A percentile compares a stretch with the other conserved stretches of the same genome.
Evolutionary conservation across 2,888 invertebrate genomes (phyloP).

Genomic region (Syrista parreyssii): DNA sequence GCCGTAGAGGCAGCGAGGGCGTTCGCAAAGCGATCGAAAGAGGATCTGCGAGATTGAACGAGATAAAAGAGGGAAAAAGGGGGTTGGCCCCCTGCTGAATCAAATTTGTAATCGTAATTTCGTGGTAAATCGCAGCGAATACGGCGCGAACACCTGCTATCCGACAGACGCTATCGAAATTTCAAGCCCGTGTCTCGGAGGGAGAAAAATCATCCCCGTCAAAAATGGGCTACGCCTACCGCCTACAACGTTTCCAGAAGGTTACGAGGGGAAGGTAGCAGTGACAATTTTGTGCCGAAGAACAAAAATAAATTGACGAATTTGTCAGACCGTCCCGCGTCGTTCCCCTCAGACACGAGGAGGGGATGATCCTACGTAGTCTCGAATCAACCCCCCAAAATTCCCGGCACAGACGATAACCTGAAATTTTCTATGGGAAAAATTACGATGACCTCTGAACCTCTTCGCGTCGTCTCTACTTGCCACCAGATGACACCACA

Average conservation of each 20-base stretch:
- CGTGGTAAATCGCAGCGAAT: constrained; percentile 16
- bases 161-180: background rate
- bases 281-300: constrained; percentile 24
- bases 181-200: background rate
- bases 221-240: constrained; percentile 6
- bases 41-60: background rate
- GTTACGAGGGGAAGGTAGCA: background rate
- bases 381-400: background rate
- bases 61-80: background rate
- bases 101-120: constrained; percentile 25
- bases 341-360: background rate
- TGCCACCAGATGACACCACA: background rate
- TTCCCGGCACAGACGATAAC: background rate
- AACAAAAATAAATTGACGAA: constrained; percentile 32
- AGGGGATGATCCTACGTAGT: background rate
- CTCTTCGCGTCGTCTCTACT: background rate
- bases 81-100: background rate
- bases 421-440: too few species aligned
- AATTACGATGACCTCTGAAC: background rate
- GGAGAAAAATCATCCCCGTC: background rate
- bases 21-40: background rate
- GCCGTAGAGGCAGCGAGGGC: background rate
- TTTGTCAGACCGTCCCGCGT: constrained; percentile 22
- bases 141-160: constrained; percentile 17
- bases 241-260: background rate